Base-by-base conservation (phyloP, 2,888 invertebrate species). In the Sturmia bella region DNA sequence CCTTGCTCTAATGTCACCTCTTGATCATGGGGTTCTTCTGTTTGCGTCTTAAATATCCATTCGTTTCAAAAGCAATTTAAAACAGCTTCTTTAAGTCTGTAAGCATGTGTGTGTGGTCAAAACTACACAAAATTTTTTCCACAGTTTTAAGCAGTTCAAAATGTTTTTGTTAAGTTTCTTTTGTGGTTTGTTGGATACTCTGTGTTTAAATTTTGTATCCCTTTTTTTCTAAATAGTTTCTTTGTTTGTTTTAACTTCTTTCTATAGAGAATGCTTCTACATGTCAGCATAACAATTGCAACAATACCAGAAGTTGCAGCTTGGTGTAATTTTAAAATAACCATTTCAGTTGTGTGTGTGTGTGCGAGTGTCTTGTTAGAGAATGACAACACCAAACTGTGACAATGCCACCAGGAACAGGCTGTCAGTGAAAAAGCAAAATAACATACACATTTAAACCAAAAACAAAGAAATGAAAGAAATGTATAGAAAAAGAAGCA, bases 381-480 rank as follows among this genome's bases (percentile, higher is more conserved):
- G 56, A 59, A 61, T 37, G 56, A 64, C 48, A 73, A 37, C 66
- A 61, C 41, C 66, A 78, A 78, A 79, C 74, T 66, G 74, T 75
- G 75, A 78, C 82, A 82, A 78, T 74, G 75, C 82, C 74, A 70
- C 74, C 73, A 77, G 75, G 74, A 77, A 64, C 82, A 66, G 74
- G 77, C 69, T 82, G 77, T 78, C 82, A 82, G 69, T 54, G 45
- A 32, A 7, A 32, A 45, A 37, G 59, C 27, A 48, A 45, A 66
- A 48, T 54, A 48, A 48, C 24, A 24, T 45, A 45, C 24, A 39
- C n/a, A 39, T 54, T 63, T n/a, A 17, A 11, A 24, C 39, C 5
- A 52, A 56, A 52, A 72, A 52, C 41, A 43, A 68, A 69, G 59
- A 54, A 39, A 48, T 12, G n/a, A n/a, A 59, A 59, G 15, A 61